Evolutionary conservation across 2,888 invertebrate genomes (phyloP), one percentile per base, ranked within the genome.

Genomic region (Rotaria sp.): DNA sequence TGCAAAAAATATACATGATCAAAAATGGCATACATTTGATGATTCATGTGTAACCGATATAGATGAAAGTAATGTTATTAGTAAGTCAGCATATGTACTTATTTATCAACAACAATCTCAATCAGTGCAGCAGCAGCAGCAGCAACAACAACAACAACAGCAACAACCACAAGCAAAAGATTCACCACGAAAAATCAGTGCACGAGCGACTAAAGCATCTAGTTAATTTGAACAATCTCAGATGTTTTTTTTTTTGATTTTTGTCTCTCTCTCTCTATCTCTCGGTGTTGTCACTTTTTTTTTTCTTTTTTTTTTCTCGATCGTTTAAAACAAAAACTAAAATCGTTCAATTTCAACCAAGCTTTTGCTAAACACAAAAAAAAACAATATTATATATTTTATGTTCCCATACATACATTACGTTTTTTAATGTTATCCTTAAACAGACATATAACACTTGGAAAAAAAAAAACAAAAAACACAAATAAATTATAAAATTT

Each of bases 51-150:
- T 90, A 18, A 88, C 88, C 2, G 59, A 88, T 11, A 87, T 89
- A 38, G 88, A 88, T 85, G 90, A 90, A 87, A 89, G 88, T 85
- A 89, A 89, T 86, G 89, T 89, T 2, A 88, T 89, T 88, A 91
- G 92, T 13, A 92, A 91, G 88, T 91, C 92, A 48, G 93, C 92
- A 2, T 93, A 93, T 88, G 92, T 93, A 30, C 89, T 93, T 35
- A 92, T 93, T 87, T 93, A 93, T 88, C 90, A 80, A n/a, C 80
- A 80, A 45, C 80, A 45, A 45, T 45, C 45, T n/a, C 80, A 80
- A 80, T 5, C 15, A 7, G 35, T 35, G 35, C 35, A 35, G 35
- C 35, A 67, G 18, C 21, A 30, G 35, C 35, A 52, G 24, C 52
- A 52, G 24, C 52, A n/a, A 35, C 35, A 30, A 67, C 35, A 30